These are phyloP conservation scores for Orthosia incerta DNA, from an alignment of 2,888 invertebrate genomes.

Conservation along the genomic window DNA sequence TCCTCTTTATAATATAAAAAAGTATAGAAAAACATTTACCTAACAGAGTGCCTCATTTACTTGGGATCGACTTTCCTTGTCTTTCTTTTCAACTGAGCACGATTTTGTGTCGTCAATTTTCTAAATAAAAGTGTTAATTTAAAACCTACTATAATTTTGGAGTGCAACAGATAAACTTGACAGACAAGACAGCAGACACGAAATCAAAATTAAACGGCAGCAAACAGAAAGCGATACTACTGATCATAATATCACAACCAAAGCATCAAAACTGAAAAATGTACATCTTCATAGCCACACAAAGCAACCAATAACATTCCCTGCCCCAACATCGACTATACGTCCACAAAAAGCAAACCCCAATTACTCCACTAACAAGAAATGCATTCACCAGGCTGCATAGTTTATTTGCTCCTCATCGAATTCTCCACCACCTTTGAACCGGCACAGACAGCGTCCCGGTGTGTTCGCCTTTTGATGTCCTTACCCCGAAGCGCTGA, in stretches of 20 bases:
- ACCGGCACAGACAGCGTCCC: slow-evolving; percentile 15
- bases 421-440: slow-evolving; percentile 12
- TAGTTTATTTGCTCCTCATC: not conserved
- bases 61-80: no score
- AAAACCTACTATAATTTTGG: not conserved
- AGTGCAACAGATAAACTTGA: no score
- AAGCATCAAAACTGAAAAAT: not conserved
- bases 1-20: no score
- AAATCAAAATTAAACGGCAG: not conserved
- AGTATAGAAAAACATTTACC: no score
- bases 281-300: no score
- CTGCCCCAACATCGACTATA: not conserved
- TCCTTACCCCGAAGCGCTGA: slow-evolving; percentile 41
- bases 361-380: not conserved
- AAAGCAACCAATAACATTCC: not conserved
- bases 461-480: slow-evolving; percentile 57
- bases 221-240: not conserved
- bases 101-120: no score
- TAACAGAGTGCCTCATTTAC: no score
- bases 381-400: not conserved
- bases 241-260: not conserved
- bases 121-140: not conserved
- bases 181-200: not conserved
- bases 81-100: no score
- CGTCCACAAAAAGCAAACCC: slow-evolving; percentile 1